Conservation (phyloP, 2,888 invertebrate genomes). For the Dastarcus helophoroides region DNA sequence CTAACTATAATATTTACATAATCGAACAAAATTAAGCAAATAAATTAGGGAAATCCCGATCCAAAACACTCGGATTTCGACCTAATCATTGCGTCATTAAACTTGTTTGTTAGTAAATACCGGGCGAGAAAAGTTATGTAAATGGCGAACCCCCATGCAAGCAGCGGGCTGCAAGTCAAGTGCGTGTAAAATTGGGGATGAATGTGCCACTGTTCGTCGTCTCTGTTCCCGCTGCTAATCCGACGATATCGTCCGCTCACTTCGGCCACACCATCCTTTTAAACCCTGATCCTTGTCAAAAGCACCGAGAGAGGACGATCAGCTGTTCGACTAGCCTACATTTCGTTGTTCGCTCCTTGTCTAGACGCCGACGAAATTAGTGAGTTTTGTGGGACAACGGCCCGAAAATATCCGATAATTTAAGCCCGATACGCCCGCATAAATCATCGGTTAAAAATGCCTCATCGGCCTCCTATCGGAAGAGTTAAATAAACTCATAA, state of each 20-base stretch:
- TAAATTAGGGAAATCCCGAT: no score
- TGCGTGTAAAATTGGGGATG: conserved; percentile 48
- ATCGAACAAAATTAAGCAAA: no score
- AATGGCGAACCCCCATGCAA: conserved; percentile 28
- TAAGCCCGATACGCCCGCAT: background rate
- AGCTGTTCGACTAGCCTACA: conserved; percentile 36
- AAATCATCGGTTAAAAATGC: background rate
- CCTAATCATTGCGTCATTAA: conserved; percentile 6
- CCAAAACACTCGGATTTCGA: background rate
- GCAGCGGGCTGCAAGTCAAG: conserved; percentile 38
- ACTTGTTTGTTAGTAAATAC: conserved; percentile 15
- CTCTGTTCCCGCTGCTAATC: conserved; percentile 21
- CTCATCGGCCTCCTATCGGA: background rate
- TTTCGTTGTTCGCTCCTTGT: conserved; percentile 26
- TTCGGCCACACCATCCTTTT: no score
- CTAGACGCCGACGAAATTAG: conserved; percentile 27
- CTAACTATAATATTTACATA: no score
- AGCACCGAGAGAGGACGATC: conserved; percentile 34
- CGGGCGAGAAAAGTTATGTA: conserved; percentile 28
- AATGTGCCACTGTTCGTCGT: conserved; percentile 31
- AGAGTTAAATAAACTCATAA: no score
- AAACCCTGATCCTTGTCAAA: conserved; percentile 20
- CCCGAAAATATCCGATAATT: conserved; percentile 7
- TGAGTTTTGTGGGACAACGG: conserved; percentile 13
- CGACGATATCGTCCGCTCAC: conserved; percentile 6